A percentile compares a stretch with the other conserved stretches of the same genome.
Evolutionary conservation across 2,888 invertebrate genomes (phyloP).

Genomic region (Drosophila recens): DNA sequence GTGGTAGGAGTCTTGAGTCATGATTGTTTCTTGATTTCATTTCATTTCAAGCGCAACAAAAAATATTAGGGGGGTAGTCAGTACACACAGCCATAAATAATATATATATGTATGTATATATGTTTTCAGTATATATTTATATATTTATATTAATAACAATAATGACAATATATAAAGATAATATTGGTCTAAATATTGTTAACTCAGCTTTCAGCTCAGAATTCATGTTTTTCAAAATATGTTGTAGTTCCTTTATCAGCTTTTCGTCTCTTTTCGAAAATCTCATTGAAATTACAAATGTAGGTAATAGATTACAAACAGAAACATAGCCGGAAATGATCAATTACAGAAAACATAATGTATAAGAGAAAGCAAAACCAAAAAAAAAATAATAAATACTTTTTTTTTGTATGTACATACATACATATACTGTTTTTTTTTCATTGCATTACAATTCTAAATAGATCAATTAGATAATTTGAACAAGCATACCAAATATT

Average conservation of each 20-base stretch:
- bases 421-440: constrained; percentile 20
- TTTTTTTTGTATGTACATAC: background rate
- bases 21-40: constrained; percentile 21
- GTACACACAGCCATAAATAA: constrained; percentile 72
- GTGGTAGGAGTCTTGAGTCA: constrained; percentile 28
- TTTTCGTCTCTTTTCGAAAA: constrained; percentile 37
- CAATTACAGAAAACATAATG: constrained; percentile 8
- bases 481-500: constrained; percentile 35
- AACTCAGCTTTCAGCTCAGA: constrained; percentile 48
- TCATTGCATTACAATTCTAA: constrained; percentile 14
- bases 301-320: constrained; percentile 19
- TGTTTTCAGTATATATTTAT: constrained; percentile 37
- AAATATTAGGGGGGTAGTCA: constrained; percentile 68
- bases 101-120: constrained; percentile 45
- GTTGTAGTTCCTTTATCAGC: constrained; percentile 79
- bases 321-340: constrained; percentile 22
- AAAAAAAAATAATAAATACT: constrained; percentile 2
- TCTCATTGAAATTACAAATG: constrained; percentile 18
- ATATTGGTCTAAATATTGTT: constrained; percentile 29
- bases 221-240: constrained; percentile 84
- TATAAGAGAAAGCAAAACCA: constrained; percentile 19
- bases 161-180: constrained; percentile 32
- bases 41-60: constrained; percentile 38
- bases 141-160: constrained; percentile 48
- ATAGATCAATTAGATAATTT: constrained; percentile 18